phyloP scores from a whole-genome alignment of 2,113 vertebrate species.

The Pseudorectes ferrugineus region DNA sequence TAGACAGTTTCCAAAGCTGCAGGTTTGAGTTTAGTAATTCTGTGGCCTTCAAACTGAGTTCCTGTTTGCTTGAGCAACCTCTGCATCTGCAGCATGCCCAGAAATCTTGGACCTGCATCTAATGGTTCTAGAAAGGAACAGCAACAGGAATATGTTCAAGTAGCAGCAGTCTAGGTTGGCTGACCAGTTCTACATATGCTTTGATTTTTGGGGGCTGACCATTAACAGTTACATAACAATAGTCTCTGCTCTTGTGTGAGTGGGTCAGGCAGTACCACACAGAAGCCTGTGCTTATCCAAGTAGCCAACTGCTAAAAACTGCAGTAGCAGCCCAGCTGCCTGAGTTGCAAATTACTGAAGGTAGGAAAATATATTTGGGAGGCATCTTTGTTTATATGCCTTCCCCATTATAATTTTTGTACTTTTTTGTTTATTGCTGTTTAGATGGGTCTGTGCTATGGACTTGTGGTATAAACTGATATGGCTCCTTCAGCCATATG shows the following conservation, averaged over 20 bases:
- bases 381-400: neutral
- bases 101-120: neutral
- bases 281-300: neutral
- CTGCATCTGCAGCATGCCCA: neutral
- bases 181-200: neutral
- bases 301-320: neutral
- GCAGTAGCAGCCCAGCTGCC: neutral
- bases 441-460: neutral
- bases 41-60: neutral
- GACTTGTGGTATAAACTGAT: neutral
- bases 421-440: neutral
- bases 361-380: neutral
- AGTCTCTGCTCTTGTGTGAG: neutral
- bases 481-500: neutral
- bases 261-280: neutral
- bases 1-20: neutral
- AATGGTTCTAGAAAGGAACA: neutral
- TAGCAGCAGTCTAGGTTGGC: neutral
- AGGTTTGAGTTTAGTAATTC: neutral
- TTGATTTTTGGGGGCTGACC: neutral
- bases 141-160: neutral
- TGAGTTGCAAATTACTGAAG: neutral
- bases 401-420: neutral
- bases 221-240: neutral
- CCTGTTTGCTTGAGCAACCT: fast-evolving